Conservation (phyloP, 2,888 invertebrate species). For the Ceramica pisi region DNA sequence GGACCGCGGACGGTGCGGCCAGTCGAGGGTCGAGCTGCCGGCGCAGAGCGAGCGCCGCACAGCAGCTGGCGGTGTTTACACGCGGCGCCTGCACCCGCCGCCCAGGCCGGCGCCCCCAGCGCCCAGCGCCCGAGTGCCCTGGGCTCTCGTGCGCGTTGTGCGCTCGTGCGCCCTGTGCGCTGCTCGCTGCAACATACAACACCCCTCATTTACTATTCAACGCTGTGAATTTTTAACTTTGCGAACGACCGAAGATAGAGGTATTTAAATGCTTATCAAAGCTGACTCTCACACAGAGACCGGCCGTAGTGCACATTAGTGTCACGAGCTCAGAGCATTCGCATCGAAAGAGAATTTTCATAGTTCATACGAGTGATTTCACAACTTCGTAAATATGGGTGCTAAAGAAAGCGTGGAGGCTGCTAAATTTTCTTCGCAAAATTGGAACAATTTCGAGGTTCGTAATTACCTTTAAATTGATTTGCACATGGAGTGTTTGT, state of each 20-base stretch:
- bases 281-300: slow-evolving; percentile 83
- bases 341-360: slow-evolving; percentile 87
- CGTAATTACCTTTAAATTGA: slow-evolving; percentile 89
- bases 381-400: slow-evolving; percentile 92
- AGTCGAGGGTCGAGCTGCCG: slow-evolving; percentile 65
- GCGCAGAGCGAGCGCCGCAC: slow-evolving; percentile 76
- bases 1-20: slow-evolving; percentile 60
- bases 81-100: slow-evolving; percentile 82
- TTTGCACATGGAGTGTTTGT: slow-evolving; percentile 90
- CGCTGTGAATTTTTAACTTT: slow-evolving; percentile 89
- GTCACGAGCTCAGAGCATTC: slow-evolving; percentile 88
- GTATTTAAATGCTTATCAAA: slow-evolving; percentile 88
- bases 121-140: slow-evolving; percentile 67
- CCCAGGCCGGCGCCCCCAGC: slow-evolving; percentile 69
- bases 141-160: slow-evolving; percentile 67
- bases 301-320: slow-evolving; percentile 87
- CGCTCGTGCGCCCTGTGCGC: slow-evolving; percentile 68
- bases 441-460: slow-evolving; percentile 96
- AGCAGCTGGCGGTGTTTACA: slow-evolving; percentile 89
- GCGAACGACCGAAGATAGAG: slow-evolving; percentile 86
- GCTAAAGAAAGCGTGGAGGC: slow-evolving; percentile 96
- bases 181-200: slow-evolving; percentile 84
- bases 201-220: slow-evolving; percentile 88
- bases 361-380: slow-evolving; percentile 88
- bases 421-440: slow-evolving; percentile 95